A percentile compares a stretch with the other conserved stretches of the same genome.
Conservation (phyloP, 2,888 invertebrate genomes). For the Sisyra terminalis region DNA sequence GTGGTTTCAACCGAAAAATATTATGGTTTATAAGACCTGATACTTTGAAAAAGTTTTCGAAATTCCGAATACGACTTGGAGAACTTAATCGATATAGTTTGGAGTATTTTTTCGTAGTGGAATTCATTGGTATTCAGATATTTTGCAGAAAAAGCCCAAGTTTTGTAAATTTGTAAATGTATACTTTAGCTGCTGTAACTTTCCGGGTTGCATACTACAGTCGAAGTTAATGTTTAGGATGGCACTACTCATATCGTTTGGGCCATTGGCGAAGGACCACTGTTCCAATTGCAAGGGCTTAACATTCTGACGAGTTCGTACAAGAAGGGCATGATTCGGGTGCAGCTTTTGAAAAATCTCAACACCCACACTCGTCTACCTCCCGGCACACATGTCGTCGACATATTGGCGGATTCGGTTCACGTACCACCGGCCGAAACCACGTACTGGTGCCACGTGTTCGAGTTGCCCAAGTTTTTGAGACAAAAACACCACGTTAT, state of each 20-base stretch:
- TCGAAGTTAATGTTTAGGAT: constrained; percentile 34
- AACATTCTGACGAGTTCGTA: constrained; percentile 35
- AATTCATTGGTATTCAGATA: no score
- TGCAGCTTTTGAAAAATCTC: constrained; percentile 46
- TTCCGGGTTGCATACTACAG: no score
- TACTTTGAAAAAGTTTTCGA: no score
- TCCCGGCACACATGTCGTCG: constrained; percentile 35
- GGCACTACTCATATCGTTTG: constrained; percentile 81
- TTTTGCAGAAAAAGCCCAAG: not conserved
- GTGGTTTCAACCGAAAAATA: no score
- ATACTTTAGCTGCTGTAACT: no score
- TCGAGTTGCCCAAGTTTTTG: constrained; percentile 56
- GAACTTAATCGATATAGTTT: no score
- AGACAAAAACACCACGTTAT: constrained; percentile 63
- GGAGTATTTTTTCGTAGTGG: no score
- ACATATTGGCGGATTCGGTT: constrained; percentile 44
- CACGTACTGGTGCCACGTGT: constrained; percentile 92
- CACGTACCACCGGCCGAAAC: constrained; percentile 74
- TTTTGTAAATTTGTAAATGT: no score
- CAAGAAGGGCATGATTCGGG: constrained; percentile 58
- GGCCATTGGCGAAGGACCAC: constrained; percentile 60
- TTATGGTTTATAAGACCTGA: no score
- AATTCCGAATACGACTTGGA: no score
- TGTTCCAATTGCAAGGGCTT: constrained; percentile 49
- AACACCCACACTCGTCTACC: constrained; percentile 24